phyloP scores from a whole-genome alignment of 2,113 vertebrate genomes.

The Alethe castanea region DNA sequence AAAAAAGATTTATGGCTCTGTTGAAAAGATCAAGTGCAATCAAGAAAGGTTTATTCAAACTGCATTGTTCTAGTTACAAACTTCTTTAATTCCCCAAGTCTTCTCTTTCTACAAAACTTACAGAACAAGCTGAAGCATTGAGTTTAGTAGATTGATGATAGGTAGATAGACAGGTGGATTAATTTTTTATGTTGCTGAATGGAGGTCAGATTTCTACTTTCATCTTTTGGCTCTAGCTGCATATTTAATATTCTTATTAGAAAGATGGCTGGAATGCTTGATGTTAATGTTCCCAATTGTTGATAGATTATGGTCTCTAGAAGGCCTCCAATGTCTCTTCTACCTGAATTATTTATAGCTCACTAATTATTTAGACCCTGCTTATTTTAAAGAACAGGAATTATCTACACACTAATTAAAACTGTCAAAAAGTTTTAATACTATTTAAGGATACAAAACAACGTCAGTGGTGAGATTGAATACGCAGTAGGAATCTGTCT shows the following conservation, averaged over 20 bases:
- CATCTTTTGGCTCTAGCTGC: not conserved
- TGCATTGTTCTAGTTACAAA: not conserved
- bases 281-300: not conserved
- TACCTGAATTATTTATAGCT: not conserved
- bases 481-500: not conserved
- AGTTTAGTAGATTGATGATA: not conserved
- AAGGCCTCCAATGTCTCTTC: not conserved
- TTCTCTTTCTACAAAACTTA: not conserved
- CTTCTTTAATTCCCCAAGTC: not conserved
- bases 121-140: not conserved
- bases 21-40: not conserved
- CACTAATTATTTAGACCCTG: not conserved
- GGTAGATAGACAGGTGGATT: not conserved
- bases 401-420: not conserved
- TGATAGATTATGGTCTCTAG: not conserved
- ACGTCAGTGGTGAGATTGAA: not conserved
- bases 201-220: not conserved
- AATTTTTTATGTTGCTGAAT: conserved; percentile 31
- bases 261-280: not conserved
- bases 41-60: not conserved
- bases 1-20: not conserved
- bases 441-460: not conserved
- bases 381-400: conserved; percentile 16
- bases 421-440: not conserved
- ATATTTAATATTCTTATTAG: conserved; percentile 18